Evolutionary conservation across 2,888 invertebrate genomes (phyloP), one percentile per base, ranked within the genome.

Genomic region (Danaus chrysippus): DNA sequence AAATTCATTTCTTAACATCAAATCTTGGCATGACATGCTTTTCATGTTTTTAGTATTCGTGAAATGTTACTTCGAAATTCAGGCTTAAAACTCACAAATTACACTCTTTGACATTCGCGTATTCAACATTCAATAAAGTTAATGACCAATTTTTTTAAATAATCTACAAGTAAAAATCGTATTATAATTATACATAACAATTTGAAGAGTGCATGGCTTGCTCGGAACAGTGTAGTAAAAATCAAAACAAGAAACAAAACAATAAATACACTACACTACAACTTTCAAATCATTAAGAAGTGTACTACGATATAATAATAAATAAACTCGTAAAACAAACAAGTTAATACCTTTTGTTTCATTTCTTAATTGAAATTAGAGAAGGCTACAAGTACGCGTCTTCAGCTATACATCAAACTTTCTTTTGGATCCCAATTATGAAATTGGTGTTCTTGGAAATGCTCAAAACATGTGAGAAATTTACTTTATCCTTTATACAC

Each of bases 11-110:
- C 60, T 62, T 55, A 61, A 59, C 60, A 49, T 23, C 34, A 56
- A 63, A 59, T 75, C 72, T 80, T 83, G 87, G 87, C 87, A 86
- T 86, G 86, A 84, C 88, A 88, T 86, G 88, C 88, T 66, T 63
- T 63, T 64, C 66, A 62, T 61, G 61, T 61, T 67, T 34, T 68
- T 65, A 56, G 63, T 67, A 65, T 70, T 69, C 62, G 60, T 60
- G 66, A 61, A 59, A 43, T 67, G 66, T 52, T 54, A 63, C 58
- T 64, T 63, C 19, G 71, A 75, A 67, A 67, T 73, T 71, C 70
- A 71, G 65, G 72, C 70, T 70, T 69, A 70, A 70, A 70, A 69
- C 63, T 55, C 23, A 53, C 62, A 63, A 67, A 46, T 10, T 10
- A 66, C 63, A 73, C 70, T 67, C 70, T 71, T 69, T 64, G 63